Conservation (phyloP, 2,113 vertebrate species). For the Seriola rivoliana region DNA sequence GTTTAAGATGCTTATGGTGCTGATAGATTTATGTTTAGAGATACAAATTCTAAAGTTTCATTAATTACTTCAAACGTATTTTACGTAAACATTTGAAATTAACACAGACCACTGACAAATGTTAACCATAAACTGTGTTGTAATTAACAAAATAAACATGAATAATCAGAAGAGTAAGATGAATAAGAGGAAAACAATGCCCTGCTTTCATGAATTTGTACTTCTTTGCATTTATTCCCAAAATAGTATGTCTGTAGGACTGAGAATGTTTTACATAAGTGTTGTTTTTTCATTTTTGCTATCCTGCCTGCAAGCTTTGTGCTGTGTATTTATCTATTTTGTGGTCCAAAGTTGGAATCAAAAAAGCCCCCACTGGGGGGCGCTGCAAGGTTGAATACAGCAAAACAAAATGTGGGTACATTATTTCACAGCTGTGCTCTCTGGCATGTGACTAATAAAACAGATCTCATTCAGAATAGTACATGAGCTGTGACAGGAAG, state of each 20-base stretch:
- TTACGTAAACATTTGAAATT: not conserved
- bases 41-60: not conserved
- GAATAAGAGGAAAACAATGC: not conserved
- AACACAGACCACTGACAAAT: not conserved
- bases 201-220: not conserved
- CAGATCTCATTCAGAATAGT: constrained; percentile 52
- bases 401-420: constrained; percentile 4
- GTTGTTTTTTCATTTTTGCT: constrained; percentile 15
- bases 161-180: not conserved
- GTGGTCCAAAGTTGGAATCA: constrained; percentile 22
- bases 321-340: not conserved
- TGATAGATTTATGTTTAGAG: not conserved
- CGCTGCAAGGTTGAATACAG: constrained; percentile 38
- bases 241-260: not conserved
- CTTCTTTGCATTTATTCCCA: not conserved
- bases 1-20: not conserved
- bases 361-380: constrained; percentile 55
- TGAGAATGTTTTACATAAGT: not conserved
- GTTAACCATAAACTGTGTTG: not conserved
- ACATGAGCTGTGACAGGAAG: constrained; percentile 49
- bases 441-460: constrained; percentile 62
- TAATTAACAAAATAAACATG: not conserved
- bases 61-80: not conserved
- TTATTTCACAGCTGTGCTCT: constrained; percentile 55
- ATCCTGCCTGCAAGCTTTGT: not conserved